These are phyloP conservation scores for Bungarus multicinctus DNA, from an alignment of 2,113 vertebrate genomes.

Conservation along the genomic window DNA sequence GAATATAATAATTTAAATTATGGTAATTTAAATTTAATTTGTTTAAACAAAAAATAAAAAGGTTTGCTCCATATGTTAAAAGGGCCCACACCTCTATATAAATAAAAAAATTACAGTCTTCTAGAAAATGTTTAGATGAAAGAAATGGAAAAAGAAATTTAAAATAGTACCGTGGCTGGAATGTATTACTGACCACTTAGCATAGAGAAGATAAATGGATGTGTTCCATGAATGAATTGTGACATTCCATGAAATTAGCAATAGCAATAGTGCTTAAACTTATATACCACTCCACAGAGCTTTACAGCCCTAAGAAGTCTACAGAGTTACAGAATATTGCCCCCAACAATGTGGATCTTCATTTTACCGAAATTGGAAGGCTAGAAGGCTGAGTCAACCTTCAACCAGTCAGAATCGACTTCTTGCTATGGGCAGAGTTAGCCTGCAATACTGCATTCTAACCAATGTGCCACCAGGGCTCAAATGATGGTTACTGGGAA, in stretches of 20 bases:
- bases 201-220: neutral
- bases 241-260: neutral
- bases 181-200: neutral
- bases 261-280: too few relatives aligned
- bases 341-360: too few relatives aligned
- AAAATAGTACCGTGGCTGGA: neutral
- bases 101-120: neutral
- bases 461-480: too few relatives aligned
- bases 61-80: neutral
- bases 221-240: neutral
- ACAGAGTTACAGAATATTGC: too few relatives aligned
- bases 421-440: too few relatives aligned
- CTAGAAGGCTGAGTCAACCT: too few relatives aligned
- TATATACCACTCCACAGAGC: too few relatives aligned
- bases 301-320: too few relatives aligned
- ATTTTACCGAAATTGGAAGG: too few relatives aligned
- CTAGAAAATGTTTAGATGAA: neutral
- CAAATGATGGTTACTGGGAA: too few relatives aligned
- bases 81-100: neutral
- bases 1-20: neutral
- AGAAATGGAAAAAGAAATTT: neutral
- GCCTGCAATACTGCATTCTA: too few relatives aligned
- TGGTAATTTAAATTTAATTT: neutral
- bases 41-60: neutral
- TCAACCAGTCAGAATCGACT: too few relatives aligned